phyloP scores from a whole-genome alignment of 2,113 vertebrate species.

The Ophthalmotilapia sp. region DNA sequence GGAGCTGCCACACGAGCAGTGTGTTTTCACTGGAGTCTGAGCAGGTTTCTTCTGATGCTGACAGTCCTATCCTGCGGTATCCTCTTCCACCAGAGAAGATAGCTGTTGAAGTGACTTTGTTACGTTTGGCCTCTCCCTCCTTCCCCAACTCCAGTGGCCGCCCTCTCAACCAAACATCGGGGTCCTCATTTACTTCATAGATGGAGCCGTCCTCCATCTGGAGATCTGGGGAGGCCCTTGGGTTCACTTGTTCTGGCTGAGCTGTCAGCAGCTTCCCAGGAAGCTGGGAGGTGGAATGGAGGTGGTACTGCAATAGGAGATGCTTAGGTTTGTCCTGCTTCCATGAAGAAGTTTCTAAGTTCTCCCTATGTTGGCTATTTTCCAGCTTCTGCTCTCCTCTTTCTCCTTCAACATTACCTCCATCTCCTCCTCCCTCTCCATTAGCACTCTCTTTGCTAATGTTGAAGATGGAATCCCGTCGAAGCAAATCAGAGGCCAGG shows the following conservation, averaged over 20 bases:
- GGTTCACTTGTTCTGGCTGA: not conserved
- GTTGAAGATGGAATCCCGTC: not conserved
- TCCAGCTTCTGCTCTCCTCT: not conserved
- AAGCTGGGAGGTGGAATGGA: conserved; percentile 34
- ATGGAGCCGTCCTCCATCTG: conserved; percentile 40
- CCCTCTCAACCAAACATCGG: conserved; percentile 44
- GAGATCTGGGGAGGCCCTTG: not conserved
- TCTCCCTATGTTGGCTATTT: not conserved
- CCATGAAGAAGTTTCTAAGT: not conserved
- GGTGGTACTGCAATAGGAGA: conserved; percentile 27
- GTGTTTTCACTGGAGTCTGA: conserved; percentile 11
- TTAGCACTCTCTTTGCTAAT: not conserved
- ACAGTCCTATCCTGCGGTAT: not conserved
- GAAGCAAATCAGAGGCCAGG: not conserved
- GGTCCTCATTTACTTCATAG: conserved; percentile 43
- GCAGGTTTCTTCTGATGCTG: not conserved
- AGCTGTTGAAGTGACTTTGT: conserved; percentile 18
- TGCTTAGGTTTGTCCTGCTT: not conserved
- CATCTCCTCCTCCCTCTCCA: not conserved
- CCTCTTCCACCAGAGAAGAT: conserved; percentile 31
- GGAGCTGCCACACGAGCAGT: conserved; percentile 41
- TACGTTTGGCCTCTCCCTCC: conserved; percentile 8
- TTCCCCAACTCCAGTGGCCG: not conserved
- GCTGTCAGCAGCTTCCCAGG: conserved; percentile 35
- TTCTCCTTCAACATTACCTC: not conserved